Conservation (phyloP, 2,888 invertebrate species). For the Aphodius granarius region DNA sequence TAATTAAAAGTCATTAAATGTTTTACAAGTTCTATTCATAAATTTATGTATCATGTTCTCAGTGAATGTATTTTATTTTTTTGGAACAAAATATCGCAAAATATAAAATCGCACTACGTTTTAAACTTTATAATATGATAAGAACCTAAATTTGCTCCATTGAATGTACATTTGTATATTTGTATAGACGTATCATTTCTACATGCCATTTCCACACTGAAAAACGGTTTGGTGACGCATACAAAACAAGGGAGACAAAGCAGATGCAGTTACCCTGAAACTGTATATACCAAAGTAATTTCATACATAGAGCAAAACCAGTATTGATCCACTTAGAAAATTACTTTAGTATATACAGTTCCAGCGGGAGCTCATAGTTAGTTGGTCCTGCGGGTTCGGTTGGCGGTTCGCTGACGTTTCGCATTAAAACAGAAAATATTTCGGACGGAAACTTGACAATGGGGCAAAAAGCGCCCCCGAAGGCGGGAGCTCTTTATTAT, state of each 20-base stretch:
- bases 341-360: constrained; percentile 20
- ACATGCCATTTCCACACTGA: too few relatives aligned
- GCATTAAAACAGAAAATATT: constrained; percentile 24
- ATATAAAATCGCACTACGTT: too few relatives aligned
- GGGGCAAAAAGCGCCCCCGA: constrained; percentile 1
- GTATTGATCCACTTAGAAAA: constrained; percentile 26
- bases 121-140: too few relatives aligned
- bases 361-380: background rate
- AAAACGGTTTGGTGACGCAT: background rate
- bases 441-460: constrained; percentile 15
- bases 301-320: constrained; percentile 12
- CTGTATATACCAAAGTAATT: constrained; percentile 15
- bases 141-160: too few relatives aligned
- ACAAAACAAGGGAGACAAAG: constrained; percentile 23
- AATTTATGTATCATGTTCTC: too few relatives aligned
- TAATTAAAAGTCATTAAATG: too few relatives aligned
- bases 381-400: background rate
- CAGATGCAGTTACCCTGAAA: constrained; percentile 21
- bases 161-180: too few relatives aligned
- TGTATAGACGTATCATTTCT: too few relatives aligned
- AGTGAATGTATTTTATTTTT: too few relatives aligned
- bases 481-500: constrained; percentile 5
- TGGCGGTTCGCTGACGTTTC: constrained; percentile 18
- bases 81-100: too few relatives aligned
- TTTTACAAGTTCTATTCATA: too few relatives aligned